Conservation (phyloP, 1,140 invertebrate genomes). For the Diorhabda elongata region DNA sequence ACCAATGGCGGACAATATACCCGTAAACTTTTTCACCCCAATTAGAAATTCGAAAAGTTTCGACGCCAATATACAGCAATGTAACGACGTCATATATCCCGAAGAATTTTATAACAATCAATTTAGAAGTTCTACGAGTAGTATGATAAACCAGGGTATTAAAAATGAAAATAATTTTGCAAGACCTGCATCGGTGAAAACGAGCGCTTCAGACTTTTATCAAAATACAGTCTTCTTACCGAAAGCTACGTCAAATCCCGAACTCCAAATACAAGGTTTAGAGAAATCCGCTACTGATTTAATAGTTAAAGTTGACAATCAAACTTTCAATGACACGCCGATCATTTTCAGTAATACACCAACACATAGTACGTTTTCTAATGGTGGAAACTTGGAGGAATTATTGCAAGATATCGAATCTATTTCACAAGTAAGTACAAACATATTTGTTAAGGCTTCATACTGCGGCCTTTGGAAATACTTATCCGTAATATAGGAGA, state of each 20-base stretch:
- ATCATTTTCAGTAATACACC: constrained; percentile 27
- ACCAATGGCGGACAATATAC: constrained; percentile 31
- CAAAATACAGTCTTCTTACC: constrained; percentile 38
- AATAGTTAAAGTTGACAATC: constrained; percentile 44
- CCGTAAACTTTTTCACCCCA: constrained; percentile 51
- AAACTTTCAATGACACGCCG: constrained; percentile 29
- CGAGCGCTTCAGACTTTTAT: constrained; percentile 33
- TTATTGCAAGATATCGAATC: constrained; percentile 52
- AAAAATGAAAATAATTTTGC: constrained; percentile 12
- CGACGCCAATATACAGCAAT: constrained; percentile 31
- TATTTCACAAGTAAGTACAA: constrained; percentile 46
- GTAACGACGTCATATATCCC: constrained; percentile 8
- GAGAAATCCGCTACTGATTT: constrained; percentile 39
- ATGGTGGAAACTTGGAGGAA: constrained; percentile 49
- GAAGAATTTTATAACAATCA: constrained; percentile 5
- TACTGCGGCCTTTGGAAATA: too few species aligned
- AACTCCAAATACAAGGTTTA: constrained; percentile 19
- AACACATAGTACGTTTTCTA: constrained; percentile 43
- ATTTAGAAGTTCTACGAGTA: background rate
- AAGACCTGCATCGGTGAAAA: constrained; percentile 31
- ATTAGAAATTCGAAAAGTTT: constrained; percentile 38
- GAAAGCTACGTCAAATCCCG: constrained; percentile 16
- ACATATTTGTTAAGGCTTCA: background rate
- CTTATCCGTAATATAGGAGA: too few species aligned
- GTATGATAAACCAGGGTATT: background rate